These are phyloP conservation scores for Muscicapa adusta DNA, from an alignment of 2,113 vertebrate genomes.

Conservation along the genomic window DNA sequence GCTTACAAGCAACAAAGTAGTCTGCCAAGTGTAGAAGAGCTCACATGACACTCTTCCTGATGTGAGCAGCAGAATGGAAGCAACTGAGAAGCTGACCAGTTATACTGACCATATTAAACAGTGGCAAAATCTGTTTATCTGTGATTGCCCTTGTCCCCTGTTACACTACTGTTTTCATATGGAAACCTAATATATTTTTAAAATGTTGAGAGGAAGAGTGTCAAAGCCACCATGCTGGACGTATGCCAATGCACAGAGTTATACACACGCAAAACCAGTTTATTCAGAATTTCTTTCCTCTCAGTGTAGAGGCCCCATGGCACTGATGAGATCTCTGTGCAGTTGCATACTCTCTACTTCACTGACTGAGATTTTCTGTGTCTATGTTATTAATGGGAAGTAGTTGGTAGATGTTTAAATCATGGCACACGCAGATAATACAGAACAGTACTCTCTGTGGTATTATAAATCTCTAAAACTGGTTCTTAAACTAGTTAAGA, in stretches of 20 bases:
- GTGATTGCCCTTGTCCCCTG: not conserved
- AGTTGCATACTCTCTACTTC: not conserved
- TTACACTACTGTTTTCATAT: not conserved
- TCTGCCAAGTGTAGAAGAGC: not conserved
- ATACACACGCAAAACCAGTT: not conserved
- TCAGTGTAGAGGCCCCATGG: not conserved
- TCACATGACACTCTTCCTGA: not conserved
- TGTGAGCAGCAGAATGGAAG: not conserved
- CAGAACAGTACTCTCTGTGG: conserved; percentile 11
- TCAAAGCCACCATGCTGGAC: not conserved
- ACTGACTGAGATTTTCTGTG: not conserved
- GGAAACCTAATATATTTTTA: not conserved
- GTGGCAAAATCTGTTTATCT: not conserved
- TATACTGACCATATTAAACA: not conserved
- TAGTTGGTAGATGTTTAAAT: conserved; percentile 42
- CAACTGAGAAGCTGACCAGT: not conserved
- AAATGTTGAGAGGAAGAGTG: not conserved
- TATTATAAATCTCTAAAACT: conserved; percentile 53
- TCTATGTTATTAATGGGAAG: conserved; percentile 49
- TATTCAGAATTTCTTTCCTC: not conserved
- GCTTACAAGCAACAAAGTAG: not conserved
- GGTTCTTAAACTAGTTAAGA: conserved; percentile 59
- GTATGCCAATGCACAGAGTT: not conserved
- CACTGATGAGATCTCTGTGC: not conserved
- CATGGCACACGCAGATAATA: conserved; percentile 23